Evolutionary conservation across 2,113 vertebrate genomes (phyloP).

Genomic region (Serranochromis macrocephalus): DNA sequence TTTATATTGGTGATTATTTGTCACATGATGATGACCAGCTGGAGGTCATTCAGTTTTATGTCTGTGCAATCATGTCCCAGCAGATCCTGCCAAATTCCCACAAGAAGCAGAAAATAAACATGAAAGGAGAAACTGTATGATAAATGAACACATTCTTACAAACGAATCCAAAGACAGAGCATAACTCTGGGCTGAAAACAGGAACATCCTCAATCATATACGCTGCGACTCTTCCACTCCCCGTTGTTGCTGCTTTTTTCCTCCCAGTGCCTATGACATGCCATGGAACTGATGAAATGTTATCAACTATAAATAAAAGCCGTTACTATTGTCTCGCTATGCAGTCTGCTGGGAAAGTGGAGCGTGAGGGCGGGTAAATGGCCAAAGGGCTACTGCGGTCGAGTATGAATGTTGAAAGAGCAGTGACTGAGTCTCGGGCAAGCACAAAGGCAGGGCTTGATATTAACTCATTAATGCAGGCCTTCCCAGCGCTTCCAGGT

Average conservation of each 20-base stretch:
- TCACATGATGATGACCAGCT: not conserved
- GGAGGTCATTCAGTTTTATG: not conserved
- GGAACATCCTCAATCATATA: not conserved
- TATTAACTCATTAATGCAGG: constrained; percentile 18
- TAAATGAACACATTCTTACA: not conserved
- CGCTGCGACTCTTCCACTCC: not conserved
- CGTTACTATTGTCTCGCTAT: not conserved
- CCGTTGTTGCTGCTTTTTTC: not conserved
- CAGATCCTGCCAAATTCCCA: not conserved
- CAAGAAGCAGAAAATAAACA: not conserved
- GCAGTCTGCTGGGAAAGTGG: not conserved
- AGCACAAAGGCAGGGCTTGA: not conserved
- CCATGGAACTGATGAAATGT: constrained; percentile 2
- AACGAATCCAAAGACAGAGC: not conserved
- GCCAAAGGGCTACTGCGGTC: not conserved
- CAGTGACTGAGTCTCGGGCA: not conserved
- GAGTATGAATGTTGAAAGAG: not conserved
- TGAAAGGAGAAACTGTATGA: not conserved
- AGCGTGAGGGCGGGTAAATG: constrained; percentile 5
- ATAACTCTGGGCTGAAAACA: not conserved
- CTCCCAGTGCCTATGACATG: not conserved
- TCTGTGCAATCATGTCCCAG: not conserved
- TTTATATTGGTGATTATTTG: constrained; percentile 21
- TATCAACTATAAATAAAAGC: constrained; percentile 34
- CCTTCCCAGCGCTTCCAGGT: not conserved